phyloP scores from a whole-genome alignment of 2,888 invertebrate genomes.

The Amblyjoppa fuscipennis region DNA sequence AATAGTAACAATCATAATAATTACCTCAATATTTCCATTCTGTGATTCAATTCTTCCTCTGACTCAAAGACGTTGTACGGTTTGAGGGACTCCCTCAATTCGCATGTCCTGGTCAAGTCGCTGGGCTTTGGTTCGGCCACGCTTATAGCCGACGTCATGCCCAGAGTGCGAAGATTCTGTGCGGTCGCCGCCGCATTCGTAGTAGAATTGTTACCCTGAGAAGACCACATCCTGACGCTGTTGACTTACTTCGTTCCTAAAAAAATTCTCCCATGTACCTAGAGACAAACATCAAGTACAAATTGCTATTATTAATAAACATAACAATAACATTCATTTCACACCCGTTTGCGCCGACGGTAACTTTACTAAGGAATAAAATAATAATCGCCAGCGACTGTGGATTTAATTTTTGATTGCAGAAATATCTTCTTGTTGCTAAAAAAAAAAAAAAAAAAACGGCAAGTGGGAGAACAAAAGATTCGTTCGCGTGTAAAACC shows the following conservation, averaged over 20 bases:
- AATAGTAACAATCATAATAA: not conserved
- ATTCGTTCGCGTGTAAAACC: too few relatives aligned
- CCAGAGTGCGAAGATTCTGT: constrained; percentile 89
- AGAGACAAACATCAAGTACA: constrained; percentile 1
- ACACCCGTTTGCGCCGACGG: not conserved
- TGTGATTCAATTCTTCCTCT: constrained; percentile 95
- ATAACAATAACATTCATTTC: not conserved
- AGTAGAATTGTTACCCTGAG: constrained; percentile 77
- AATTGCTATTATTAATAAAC: not conserved
- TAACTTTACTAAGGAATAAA: too few relatives aligned
- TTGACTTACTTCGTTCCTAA: constrained; percentile 36
- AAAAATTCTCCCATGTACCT: constrained; percentile 55
- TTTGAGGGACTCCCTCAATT: constrained; percentile 91
- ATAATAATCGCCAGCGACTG: too few relatives aligned
- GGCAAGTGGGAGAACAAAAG: not conserved
- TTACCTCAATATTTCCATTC: constrained; percentile 92
- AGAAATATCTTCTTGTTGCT: not conserved
- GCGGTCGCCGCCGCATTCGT: constrained; percentile 86
- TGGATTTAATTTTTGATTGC: too few relatives aligned
- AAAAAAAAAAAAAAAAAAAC: not conserved
- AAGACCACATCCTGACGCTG: constrained; percentile 79
- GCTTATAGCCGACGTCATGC: constrained; percentile 98
- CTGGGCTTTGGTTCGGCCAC: constrained; percentile 93
- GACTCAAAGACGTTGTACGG: constrained; percentile 96
- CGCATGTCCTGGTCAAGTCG: constrained; percentile 91